phyloP scores from a whole-genome alignment of 2,888 invertebrate species.

The Shargacucullia verbasci region DNA sequence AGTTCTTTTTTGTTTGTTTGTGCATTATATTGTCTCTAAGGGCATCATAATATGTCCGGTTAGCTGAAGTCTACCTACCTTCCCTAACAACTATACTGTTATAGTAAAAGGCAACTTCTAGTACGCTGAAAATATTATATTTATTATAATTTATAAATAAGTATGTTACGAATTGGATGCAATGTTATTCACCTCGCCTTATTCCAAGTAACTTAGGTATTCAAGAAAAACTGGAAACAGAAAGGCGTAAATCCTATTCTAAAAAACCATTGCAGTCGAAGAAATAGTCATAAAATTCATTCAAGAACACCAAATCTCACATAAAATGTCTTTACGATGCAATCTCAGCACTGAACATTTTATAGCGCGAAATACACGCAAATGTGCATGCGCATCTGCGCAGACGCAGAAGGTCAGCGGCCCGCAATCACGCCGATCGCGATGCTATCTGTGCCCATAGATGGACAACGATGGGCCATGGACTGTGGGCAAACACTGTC shows the following conservation, averaged over 20 bases:
- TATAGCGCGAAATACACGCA: slow-evolving; percentile 36
- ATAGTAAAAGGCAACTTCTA: too few species aligned
- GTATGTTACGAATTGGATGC: too few species aligned
- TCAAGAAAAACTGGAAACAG: neutral
- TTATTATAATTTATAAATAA: too few species aligned
- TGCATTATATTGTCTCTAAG: too few species aligned
- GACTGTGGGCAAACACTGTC: slow-evolving; percentile 48
- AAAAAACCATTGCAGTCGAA: slow-evolving; percentile 22
- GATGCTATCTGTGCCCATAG: slow-evolving; percentile 56
- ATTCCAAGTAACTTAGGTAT: too few species aligned
- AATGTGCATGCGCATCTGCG: slow-evolving; percentile 36
- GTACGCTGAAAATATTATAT: too few species aligned
- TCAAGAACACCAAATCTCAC: slow-evolving; percentile 31
- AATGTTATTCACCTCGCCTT: neutral
- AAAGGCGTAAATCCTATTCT: neutral
- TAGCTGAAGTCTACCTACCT: too few species aligned
- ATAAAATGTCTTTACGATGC: slow-evolving; percentile 47
- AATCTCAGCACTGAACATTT: slow-evolving; percentile 40
- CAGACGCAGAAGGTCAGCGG: slow-evolving; percentile 43
- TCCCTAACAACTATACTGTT: too few species aligned
- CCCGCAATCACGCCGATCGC: slow-evolving; percentile 53
- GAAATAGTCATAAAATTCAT: slow-evolving; percentile 30
- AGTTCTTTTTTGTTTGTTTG: too few species aligned
- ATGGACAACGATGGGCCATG: slow-evolving; percentile 47
- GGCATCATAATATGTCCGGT: too few species aligned